Evolutionary conservation across 2,113 vertebrate species (phyloP), one percentile per base, ranked within the genome.

Genomic region (Callithrix jacchus): DNA sequence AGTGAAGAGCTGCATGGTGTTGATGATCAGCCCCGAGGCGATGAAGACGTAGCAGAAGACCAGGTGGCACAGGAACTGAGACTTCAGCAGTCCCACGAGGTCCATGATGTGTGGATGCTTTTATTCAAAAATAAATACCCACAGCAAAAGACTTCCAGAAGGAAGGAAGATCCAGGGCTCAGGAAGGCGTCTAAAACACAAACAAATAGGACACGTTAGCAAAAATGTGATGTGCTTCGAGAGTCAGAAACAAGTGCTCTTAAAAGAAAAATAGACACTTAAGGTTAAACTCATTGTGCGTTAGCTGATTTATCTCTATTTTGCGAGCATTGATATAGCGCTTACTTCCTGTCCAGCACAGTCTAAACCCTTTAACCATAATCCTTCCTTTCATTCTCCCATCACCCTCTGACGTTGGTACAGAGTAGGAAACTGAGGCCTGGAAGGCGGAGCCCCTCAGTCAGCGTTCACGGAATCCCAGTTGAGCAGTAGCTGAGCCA

Each of bases 1-100:
- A 0, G 99, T 99, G 96, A 99, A 98, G 81, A 99, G 95, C 98
- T 99, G 99, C 92, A 99, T 80, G 91, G 99, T 93, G 98, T 99
- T 99, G 97, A 99, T 47, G 17, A 99, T 98, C 73, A 99, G 98
- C 92, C 99, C 99, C 37, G 99, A 99, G 95, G 98, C 98, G 97
- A 99, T 98, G 98, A 99, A 99, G 96, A 99, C 99, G 37, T 99
- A 99, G 97, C 99, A 99, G 98, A 99, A 99, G 97, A 99, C 91
- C 66, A 99, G 98, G 25, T 99, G 99, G 97, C 98, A 99, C 97
- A 99, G 97, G 95, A 99, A 99, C 97, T 99, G 99, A 37, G 99
- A 99, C 98, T 99, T 99, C 95, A 99, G 98, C 98, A 99, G 97
- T 92, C 98, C 98, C 88, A 98, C 25, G 97, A 99, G 97, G 97